Base-by-base conservation (phyloP, 1,140 invertebrate genomes). In the Holotrichia oblita region DNA sequence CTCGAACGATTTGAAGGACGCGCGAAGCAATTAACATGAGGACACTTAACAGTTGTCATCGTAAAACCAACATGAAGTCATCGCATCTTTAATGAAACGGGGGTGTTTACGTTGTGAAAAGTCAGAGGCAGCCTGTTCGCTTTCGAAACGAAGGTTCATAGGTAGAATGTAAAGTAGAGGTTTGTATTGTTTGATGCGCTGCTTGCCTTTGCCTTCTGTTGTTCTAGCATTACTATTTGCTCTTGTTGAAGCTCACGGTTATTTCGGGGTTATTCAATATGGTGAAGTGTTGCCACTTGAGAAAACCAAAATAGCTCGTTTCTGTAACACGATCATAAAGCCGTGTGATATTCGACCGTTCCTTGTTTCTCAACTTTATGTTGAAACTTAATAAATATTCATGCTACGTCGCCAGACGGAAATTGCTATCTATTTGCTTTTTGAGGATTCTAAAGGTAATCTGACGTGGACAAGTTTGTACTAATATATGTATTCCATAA, bases 21-120 rank as follows among this genome's bases (percentile, higher is more conserved):
- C 27, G 61, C 61, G 9, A 17, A n/a, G 61, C 22, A 69, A 69
- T 69, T 69, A 69, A 69, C 61, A 27, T 34, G 22, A 69, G 61
- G 61, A 69, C 61, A 69, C 61, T 69, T 69, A 69, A 69, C 61
- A 69, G 61, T 69, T 69, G 61, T 69, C 61, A 69, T 69, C 61
- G 22, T 69, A 69, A 69, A 69, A 69, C 61, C 61, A 69, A 69
- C 61, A 69, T 20, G 24, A 27, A 24, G 61, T 69, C n/a, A 2
- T 48, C 61, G 61, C 61, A 69, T 69, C 61, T 69, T 24, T 69
- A 34, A 69, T 69, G 61, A 69, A 69, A 69, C 61, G 61, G 61
- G 44, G 17, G 61, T 69, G 61, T 69, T 69, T 69, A 34, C 61
- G 61, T 69, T 69, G 8, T 69, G 61, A 69, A 69, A 69, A 27